Evolutionary conservation across 2,113 vertebrate genomes (phyloP).

Genomic region (Callopanchax toddi): DNA sequence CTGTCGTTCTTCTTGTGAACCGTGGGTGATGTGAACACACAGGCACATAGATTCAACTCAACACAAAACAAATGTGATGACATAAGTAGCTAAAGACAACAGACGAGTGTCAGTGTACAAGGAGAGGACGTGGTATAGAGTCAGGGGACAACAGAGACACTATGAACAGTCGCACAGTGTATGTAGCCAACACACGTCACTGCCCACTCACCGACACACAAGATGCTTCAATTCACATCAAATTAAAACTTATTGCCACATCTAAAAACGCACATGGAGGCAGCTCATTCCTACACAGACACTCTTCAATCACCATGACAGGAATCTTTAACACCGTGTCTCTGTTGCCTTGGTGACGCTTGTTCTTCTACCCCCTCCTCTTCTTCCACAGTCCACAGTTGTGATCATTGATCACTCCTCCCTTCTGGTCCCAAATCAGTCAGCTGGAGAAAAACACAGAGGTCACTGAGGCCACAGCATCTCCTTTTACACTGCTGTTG

Average conservation of each 20-base stretch:
- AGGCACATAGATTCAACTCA: slow-evolving; percentile 1
- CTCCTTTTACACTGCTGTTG: slow-evolving; percentile 11
- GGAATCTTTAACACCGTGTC: slow-evolving; percentile 59
- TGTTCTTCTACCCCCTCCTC: slow-evolving; percentile 1
- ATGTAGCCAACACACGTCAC: background rate
- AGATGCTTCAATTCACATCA: slow-evolving; percentile 23
- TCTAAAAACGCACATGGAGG: slow-evolving; percentile 19
- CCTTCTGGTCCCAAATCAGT: slow-evolving; percentile 22
- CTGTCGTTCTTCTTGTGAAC: background rate
- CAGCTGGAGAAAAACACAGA: slow-evolving; percentile 5
- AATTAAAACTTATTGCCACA: slow-evolving; percentile 28
- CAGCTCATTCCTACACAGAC: slow-evolving; percentile 38
- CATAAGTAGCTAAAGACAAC: slow-evolving; percentile 16
- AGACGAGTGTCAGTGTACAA: too few relatives aligned
- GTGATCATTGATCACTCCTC: slow-evolving; percentile 30
- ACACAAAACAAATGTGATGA: slow-evolving; percentile 11
- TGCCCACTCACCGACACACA: slow-evolving; percentile 20
- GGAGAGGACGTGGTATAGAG: too few relatives aligned
- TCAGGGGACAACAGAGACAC: slow-evolving; percentile 8
- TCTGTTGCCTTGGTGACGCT: slow-evolving; percentile 61
- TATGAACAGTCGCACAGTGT: background rate
- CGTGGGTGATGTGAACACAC: slow-evolving; percentile 8
- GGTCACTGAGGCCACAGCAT: background rate
- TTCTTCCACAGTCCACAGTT: slow-evolving; percentile 24
- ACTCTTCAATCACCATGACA: slow-evolving; percentile 56